Evolutionary conservation across 2,797 vertebrate genomes (phyloP), one percentile per base, ranked within the genome.

Genomic region (Phataginus tricuspis): DNA sequence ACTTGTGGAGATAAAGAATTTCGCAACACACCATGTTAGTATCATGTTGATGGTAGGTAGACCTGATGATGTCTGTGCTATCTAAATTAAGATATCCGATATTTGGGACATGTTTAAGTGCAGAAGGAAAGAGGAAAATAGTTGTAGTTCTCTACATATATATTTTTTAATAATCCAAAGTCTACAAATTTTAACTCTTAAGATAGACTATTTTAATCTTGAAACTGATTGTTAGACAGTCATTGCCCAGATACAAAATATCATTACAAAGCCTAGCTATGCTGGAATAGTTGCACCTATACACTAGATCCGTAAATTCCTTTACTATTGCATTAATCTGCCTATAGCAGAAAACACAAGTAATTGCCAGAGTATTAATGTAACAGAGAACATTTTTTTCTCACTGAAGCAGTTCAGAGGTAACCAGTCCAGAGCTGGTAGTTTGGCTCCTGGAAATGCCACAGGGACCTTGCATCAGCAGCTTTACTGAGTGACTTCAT

Each of bases 401-500:
- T 87, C 55, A 69, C 14, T 69, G 69, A 83, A 45, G 19, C 84
- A 75, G 34, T 80, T 86, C 59, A 79, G 27, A 79, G 9, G 45
- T 83, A 74, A 57, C 34, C 39, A 37, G 45, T 77, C n/a, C 66
- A 87, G 39, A 84, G n/a, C 45, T 72, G 11, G 0, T n/a, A 90
- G 72, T 64, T n/a, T 94, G 55, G 10, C 37, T 90, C 71, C 57
- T 77, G 89, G 39, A 95, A 93, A 66, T 53, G 3, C 53, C 25
- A 71, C 2, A 55, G 6, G 16, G 13, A 71, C 1, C 4, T 13
- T 83, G 31, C 27, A 84, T 68, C 19, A 68, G 29, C 23, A 85
- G 77, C 5, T 68, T 72, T 64, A n/a, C 37, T 25, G 8, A 68
- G 11, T 25, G 45, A 21, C 87, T 96, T 55, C 27, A 57, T 75